Evolutionary conservation across 2,888 invertebrate species (phyloP).

Genomic region (Anthophora plumipes): DNA sequence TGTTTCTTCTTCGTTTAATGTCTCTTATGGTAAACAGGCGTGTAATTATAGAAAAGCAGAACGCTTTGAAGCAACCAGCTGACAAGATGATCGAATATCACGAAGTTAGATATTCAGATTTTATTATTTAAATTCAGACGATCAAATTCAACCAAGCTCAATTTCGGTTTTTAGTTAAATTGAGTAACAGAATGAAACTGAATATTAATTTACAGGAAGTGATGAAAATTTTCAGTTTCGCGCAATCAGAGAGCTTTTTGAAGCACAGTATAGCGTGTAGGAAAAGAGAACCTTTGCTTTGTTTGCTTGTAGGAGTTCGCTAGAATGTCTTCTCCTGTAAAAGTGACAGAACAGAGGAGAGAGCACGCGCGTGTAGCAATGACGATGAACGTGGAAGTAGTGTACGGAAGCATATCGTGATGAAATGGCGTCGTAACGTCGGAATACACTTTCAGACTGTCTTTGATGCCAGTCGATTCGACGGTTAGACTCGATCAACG

Average conservation of each 20-base stretch:
- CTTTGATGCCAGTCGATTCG: conserved; percentile 11
- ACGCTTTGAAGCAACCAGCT: too few relatives aligned
- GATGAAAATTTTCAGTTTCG: too few relatives aligned
- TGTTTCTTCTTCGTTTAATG: conserved; percentile 52
- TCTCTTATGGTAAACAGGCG: conserved; percentile 62
- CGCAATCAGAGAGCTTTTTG: too few relatives aligned
- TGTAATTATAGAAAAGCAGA: conserved; percentile 67
- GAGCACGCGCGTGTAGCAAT: too few relatives aligned
- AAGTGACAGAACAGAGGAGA: background rate
- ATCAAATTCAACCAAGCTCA: too few relatives aligned
- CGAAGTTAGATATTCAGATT: too few relatives aligned
- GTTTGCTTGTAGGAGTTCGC: conserved; percentile 60
- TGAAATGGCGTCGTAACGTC: conserved; percentile 29
- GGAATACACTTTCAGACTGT: conserved; percentile 32
- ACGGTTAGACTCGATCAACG: conserved; percentile 31
- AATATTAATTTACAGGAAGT: too few relatives aligned
- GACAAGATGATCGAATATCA: too few relatives aligned
- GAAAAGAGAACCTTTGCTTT: conserved; percentile 63
- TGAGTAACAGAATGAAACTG: too few relatives aligned
- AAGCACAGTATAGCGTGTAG: too few relatives aligned
- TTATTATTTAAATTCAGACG: too few relatives aligned
- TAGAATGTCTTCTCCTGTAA: background rate
- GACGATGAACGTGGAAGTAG: conserved; percentile 16
- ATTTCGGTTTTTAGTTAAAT: too few relatives aligned
- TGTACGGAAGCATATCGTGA: conserved; percentile 35